Evolutionary conservation across 1,140 invertebrate genomes (phyloP).

Genomic region (Drosophila cardini): DNA sequence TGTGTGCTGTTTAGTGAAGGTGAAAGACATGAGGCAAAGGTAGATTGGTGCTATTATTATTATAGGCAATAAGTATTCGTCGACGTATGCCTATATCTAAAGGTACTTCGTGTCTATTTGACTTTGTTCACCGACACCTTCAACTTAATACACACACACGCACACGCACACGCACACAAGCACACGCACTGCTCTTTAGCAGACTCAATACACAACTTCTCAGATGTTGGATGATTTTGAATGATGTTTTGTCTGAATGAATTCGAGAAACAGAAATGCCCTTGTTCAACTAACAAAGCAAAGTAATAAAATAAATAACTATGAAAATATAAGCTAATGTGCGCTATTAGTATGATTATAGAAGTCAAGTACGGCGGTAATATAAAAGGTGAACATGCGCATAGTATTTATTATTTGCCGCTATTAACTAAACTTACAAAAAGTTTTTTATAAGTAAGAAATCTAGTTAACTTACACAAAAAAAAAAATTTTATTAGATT

Average conservation of each 20-base stretch:
- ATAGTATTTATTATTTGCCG: slow-evolving; percentile 14
- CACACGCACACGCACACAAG: too few relatives aligned
- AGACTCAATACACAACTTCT: slow-evolving; percentile 40
- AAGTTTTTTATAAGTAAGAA: background rate
- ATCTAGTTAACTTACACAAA: background rate
- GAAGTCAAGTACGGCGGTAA: slow-evolving; percentile 64
- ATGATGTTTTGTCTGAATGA: slow-evolving; percentile 36
- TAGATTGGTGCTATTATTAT: slow-evolving; percentile 54
- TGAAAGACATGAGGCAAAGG: slow-evolving; percentile 57
- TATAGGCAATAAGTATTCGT: slow-evolving; percentile 40
- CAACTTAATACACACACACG: slow-evolving; percentile 79
- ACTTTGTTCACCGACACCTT: slow-evolving; percentile 76
- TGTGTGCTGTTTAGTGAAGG: slow-evolving; percentile 62
- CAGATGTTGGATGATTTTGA: slow-evolving; percentile 40
- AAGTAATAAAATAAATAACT: slow-evolving; percentile 46
- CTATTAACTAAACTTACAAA: background rate
- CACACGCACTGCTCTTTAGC: slow-evolving; percentile 69
- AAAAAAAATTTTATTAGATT: background rate
- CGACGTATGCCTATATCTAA: slow-evolving; percentile 14
- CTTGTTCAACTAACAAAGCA: slow-evolving; percentile 67
- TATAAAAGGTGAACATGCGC: slow-evolving; percentile 7
- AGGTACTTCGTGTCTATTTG: slow-evolving; percentile 53
- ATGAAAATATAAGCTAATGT: slow-evolving; percentile 44
- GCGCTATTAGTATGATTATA: slow-evolving; percentile 62
- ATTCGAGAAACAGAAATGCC: slow-evolving; percentile 51